phyloP scores from a whole-genome alignment of 2,797 vertebrate species.

The Morus bassanus region DNA sequence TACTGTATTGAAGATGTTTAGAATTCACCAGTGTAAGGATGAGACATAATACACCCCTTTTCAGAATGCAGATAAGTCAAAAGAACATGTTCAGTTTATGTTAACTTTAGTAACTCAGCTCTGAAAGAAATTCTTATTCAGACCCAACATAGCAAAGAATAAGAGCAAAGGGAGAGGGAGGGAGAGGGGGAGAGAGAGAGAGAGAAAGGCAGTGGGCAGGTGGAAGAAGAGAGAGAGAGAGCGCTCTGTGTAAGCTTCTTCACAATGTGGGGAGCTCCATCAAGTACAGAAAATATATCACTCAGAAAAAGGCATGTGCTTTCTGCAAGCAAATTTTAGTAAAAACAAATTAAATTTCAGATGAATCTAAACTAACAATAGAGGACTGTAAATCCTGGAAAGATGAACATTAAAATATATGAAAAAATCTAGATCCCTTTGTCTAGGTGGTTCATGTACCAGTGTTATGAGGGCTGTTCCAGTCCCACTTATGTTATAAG shows the following conservation, averaged over 20 bases:
- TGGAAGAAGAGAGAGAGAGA: not conserved
- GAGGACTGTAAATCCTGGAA: not conserved
- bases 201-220: too few species aligned
- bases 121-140: not conserved
- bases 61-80: not conserved
- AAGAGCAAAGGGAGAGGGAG: not conserved
- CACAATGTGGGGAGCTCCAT: not conserved
- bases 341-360: not conserved
- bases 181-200: too few species aligned
- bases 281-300: not conserved
- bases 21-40: not conserved
- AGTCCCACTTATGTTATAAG: not conserved
- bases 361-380: not conserved
- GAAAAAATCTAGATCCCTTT: not conserved
- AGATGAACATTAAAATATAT: not conserved
- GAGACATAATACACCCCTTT: not conserved
- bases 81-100: not conserved
- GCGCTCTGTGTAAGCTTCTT: not conserved
- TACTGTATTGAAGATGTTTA: not conserved
- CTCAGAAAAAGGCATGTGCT: not conserved
- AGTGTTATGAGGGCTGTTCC: not conserved
- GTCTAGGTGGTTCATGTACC: not conserved
- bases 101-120: not conserved
- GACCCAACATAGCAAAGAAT: not conserved
- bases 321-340: not conserved